Base-by-base conservation (phyloP, 2,797 vertebrate species). In the Neoniphon sammara region DNA sequence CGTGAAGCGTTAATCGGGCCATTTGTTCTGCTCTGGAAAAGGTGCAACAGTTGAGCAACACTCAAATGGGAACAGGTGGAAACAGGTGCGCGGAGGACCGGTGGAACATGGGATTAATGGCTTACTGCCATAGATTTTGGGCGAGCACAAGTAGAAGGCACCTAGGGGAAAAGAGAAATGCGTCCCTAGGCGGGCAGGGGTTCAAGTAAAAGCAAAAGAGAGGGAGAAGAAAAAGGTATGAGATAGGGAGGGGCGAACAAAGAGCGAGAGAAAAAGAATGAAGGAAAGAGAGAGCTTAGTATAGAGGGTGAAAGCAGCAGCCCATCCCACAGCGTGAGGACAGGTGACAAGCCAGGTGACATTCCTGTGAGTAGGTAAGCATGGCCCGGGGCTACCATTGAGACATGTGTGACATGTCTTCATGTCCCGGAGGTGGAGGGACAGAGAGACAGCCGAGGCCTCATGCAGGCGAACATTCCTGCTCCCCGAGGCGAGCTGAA, bases 291-390 rank as follows among this genome's bases (percentile, higher is more conserved):
- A 18, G 61, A 57, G 17, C 73, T 60, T 21, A 18, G 7, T 39
- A 46, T 5, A 66, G 56, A 82, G 52, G 3, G 7, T 69, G 36
- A 52, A 50, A 76, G 31, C 81, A 17, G 44, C 15, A 36, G 81
- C 87, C 86, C 65, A 70, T 83, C 85, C 88, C 68, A 69, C 54
- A 55, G 21, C 55, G 14, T 6, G 17, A 75, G 76, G 80, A 71
- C 87, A 85, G 59, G 86, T 25, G 86, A 93, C 90, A 87, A 77
- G 90, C 75, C 73, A 2, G 84, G 90, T 83, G 89, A 87, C 92
- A 93, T 94, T 93, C 91, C 85, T 83, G 57, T 18, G 62, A 64
- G 70, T 56, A 27, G 44, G 78, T 87, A 91, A 91, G 83, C 81
- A 69, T 92, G 76, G 66, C 93, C 87, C 49, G 14, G 30, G 86